These are phyloP conservation scores for Antheraea assamensis DNA, from an alignment of 2,888 invertebrate species.

Conservation along the genomic window DNA sequence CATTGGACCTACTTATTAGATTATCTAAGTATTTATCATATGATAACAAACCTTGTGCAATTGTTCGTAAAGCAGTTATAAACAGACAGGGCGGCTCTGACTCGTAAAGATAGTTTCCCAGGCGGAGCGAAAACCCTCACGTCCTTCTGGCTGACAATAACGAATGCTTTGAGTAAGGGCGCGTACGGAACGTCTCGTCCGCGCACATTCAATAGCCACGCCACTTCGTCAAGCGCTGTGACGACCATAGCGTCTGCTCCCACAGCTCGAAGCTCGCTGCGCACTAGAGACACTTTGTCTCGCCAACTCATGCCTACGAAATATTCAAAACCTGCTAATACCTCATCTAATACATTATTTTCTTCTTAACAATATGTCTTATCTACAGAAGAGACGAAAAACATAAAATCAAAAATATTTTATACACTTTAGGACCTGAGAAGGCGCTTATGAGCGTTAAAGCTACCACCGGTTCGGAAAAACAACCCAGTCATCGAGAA, in stretches of 20 bases:
- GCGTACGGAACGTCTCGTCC: constrained; percentile 91
- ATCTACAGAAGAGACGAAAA: too few species aligned
- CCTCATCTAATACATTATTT: too few species aligned
- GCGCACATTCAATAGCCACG: constrained; percentile 94
- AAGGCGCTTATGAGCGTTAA: too few species aligned
- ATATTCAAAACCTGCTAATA: background rate
- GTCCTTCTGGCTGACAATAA: constrained; percentile 84
- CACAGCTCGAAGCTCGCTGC: constrained; percentile 83
- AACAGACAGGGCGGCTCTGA: constrained; percentile 75
- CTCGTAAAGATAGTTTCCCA: constrained; percentile 83
- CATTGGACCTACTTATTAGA: too few species aligned
- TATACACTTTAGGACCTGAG: too few species aligned
- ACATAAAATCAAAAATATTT: too few species aligned
- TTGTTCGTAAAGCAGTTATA: constrained; percentile 84
- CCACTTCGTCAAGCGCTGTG: constrained; percentile 91
- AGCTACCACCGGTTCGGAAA: too few species aligned
- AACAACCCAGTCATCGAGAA: too few species aligned
- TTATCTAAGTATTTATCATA: background rate
- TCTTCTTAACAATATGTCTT: too few species aligned
- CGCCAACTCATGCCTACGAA: constrained; percentile 86
- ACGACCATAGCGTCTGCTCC: constrained; percentile 90
- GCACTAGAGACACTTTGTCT: constrained; percentile 86
- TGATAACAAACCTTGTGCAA: constrained; percentile 60
- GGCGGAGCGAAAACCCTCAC: constrained; percentile 87
- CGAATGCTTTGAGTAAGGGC: constrained; percentile 90